Conservation (phyloP, 2,113 vertebrate genomes). For the Asarcornis scutulata region DNA sequence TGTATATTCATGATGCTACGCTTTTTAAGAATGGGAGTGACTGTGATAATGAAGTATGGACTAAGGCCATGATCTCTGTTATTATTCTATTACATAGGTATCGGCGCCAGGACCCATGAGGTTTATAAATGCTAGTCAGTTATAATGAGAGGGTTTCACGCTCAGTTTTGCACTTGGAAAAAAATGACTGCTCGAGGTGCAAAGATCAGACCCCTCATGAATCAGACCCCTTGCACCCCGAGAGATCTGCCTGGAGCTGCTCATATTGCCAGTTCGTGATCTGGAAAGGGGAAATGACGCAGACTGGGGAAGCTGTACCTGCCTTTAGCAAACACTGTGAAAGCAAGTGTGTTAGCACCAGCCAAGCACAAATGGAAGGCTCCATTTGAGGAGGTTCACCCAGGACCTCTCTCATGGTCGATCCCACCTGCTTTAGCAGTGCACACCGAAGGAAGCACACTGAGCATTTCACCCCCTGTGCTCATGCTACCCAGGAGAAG, state of each 20-base stretch:
- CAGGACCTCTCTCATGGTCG: not conserved
- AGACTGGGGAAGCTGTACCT: not conserved
- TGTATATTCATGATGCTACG: not conserved
- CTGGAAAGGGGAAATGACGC: not conserved
- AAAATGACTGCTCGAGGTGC: not conserved
- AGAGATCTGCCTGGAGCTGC: not conserved
- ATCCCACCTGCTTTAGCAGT: no score
- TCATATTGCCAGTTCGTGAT: accelerated
- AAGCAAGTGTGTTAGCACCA: not conserved
- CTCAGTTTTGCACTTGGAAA: not conserved
- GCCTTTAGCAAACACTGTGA: not conserved
- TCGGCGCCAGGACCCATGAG: not conserved
- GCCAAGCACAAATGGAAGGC: not conserved
- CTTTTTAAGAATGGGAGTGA: not conserved
- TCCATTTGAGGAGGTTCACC: not conserved
- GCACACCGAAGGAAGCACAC: no score
- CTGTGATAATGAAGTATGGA: not conserved
- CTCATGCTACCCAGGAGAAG: not conserved
- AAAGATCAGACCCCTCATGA: not conserved
- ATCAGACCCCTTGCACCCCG: not conserved
- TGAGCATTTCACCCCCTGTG: no score
- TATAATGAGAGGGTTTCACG: not conserved
- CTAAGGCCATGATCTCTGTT: not conserved
- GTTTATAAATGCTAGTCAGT: not conserved
- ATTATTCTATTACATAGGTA: not conserved